Base-by-base conservation (phyloP, 2,888 invertebrate genomes). In the Parnassius smintheus region DNA sequence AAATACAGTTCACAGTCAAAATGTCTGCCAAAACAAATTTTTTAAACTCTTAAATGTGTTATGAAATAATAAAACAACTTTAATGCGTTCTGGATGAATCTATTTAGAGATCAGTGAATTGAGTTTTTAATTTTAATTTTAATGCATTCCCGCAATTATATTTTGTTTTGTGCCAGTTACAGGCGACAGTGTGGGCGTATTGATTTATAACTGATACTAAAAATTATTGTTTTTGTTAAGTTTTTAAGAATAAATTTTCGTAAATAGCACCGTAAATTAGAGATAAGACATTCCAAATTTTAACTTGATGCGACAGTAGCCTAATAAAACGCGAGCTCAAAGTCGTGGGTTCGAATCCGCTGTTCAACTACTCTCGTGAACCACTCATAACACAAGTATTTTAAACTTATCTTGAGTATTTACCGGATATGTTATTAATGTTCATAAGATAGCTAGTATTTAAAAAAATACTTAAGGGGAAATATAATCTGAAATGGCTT, bases 31-130 rank as follows among this genome's bases (percentile, higher is more conserved):
- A 59, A 51, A 59, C 8, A 22, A 51, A 13, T 9, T 50, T 13
- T 22, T 51, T 45, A 45, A 42, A 66, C 69, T 75, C 74, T 77
- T 76, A 77, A 60, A 49, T 41, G 54, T 54, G 42, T 48, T 13
- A 60, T 60, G 35, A 3, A 46, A 50, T 18, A 46, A 59, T 59
- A 59, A 59, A 59, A 54, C 53, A 59, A 46, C 48, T 49, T 41
- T 49, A 53, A 49, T 44, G 50, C 42, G 13, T 59, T 52, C 59
- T 53, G 48, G 52, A 55, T 2, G 10, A 18, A 41, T 59, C 65
- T 46, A 58, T 56, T 57, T 52, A 42, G 45, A 44, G 55, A 56
- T 55, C 48, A 22, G 46, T 25, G 44, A 22, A 51, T 48, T 22
- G 25, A 49, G 22, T 42, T 51, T 51, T 61, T 61, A 50, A 55